phyloP scores from a whole-genome alignment of 2,888 invertebrate species.

The Meandrusa payeni region DNA sequence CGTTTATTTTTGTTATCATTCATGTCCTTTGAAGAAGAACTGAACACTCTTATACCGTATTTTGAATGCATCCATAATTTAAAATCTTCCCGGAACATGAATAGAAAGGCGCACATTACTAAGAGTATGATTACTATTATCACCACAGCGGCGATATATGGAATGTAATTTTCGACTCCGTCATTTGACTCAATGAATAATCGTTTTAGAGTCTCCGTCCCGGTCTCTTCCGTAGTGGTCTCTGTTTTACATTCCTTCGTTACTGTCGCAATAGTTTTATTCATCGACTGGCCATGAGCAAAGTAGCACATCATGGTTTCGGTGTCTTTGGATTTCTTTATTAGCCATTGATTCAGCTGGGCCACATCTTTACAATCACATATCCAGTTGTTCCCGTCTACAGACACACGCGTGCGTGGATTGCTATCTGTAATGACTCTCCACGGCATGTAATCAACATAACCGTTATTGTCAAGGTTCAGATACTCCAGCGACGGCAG shows the following conservation, averaged over 20 bases:
- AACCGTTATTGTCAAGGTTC: conserved; percentile 88
- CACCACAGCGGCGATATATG: conserved; percentile 86
- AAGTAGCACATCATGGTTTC: conserved; percentile 85
- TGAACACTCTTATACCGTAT: conserved; percentile 88
- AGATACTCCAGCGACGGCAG: conserved; percentile 86
- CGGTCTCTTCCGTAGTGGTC: conserved; percentile 83
- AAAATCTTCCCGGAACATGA: conserved; percentile 88
- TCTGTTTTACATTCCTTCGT: conserved; percentile 82
- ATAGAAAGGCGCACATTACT: conserved; percentile 84
- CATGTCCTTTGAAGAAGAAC: conserved; percentile 78
- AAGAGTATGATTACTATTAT: conserved; percentile 86
- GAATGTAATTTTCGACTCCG: conserved; percentile 86
- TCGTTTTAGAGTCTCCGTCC: conserved; percentile 77
- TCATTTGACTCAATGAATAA: conserved; percentile 83
- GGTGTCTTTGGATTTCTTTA: conserved; percentile 84
- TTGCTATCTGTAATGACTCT: conserved; percentile 84
- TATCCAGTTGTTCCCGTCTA: conserved; percentile 91
- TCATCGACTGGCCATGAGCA: conserved; percentile 73
- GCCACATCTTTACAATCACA: conserved; percentile 88
- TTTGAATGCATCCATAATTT: conserved; percentile 89
- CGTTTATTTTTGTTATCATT: conserved; percentile 84
- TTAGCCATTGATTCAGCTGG: conserved; percentile 85
- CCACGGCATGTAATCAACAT: conserved; percentile 89
- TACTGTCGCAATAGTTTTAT: conserved; percentile 71
- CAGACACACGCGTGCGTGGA: conserved; percentile 84